These are phyloP conservation scores for Phrynocephalus guinanensis DNA, from an alignment of 2,797 vertebrate genomes.

Conservation along the genomic window DNA sequence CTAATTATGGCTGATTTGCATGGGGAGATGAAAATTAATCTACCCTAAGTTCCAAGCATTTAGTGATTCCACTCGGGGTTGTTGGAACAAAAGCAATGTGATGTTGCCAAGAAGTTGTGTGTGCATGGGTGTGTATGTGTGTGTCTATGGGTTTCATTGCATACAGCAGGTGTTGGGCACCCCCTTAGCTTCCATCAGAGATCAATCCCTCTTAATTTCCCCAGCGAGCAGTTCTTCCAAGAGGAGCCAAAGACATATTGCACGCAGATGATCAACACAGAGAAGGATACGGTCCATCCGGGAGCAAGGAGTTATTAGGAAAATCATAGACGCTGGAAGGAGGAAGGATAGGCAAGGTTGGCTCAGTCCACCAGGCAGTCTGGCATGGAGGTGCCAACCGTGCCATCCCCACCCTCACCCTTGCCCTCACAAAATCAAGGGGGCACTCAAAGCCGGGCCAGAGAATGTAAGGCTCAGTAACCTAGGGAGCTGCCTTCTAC, in stretches of 20 bases:
- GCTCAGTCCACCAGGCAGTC: not conserved
- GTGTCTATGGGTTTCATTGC: not conserved
- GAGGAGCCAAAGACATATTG: not conserved
- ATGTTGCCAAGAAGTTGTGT: slow-evolving; percentile 21
- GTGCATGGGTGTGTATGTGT: not conserved
- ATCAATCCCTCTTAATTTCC: slow-evolving; percentile 3
- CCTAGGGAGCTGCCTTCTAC: no score
- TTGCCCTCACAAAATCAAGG: not conserved
- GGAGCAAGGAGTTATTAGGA: not conserved
- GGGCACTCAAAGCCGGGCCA: not conserved
- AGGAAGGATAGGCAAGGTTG: not conserved
- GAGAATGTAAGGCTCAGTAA: no score
- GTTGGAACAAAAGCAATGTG: not conserved
- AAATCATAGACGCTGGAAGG: not conserved
- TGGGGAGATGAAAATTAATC: slow-evolving; percentile 72
- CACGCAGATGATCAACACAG: not conserved
- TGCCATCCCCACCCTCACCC: not conserved
- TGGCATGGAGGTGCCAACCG: not conserved
- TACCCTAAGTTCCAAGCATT: slow-evolving; percentile 56
- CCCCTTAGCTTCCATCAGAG: slow-evolving; percentile 3
- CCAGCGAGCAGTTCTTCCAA: slow-evolving; percentile 4
- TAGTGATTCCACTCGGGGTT: slow-evolving; percentile 47
- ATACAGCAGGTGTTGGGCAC: not conserved
- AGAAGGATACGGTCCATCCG: not conserved
- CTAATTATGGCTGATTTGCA: slow-evolving; percentile 74